Evolutionary conservation across 1,140 invertebrate genomes (phyloP), one percentile per base, ranked within the genome.

Genomic region (Calephelis virginiensis): DNA sequence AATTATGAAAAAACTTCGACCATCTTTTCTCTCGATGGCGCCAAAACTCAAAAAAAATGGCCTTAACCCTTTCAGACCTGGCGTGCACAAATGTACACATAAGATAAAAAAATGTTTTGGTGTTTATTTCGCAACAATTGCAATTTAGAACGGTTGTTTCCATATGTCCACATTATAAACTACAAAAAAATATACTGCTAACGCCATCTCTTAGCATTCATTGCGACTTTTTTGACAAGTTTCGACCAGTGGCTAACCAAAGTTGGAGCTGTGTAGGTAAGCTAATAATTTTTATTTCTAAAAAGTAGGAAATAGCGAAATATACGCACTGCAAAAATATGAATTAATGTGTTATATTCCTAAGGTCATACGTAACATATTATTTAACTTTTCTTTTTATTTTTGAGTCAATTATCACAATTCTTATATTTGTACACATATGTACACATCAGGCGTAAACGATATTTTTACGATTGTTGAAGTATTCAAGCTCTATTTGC

Each of bases 341-440:
- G 45, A 47, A 56, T 68, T 48, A 66, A 72, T 76, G 74, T 73
- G 69, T 73, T 67, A 73, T 72, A 76, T 73, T 73, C 8, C 60
- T 76, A 61, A 63, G 47, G 71, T 73, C 68, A 73, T 65, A 69
- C 6, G 60, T 73, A 60, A 73, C 65, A 73, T 73, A 76, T 61
- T 71, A 60, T 47, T 76, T 73, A 69, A 56, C 40, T 46, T 40
- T 76, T 6, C 73, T 70, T 61, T 71, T n/a, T 73, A 69, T 73
- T 73, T 75, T 71, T 70, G 67, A 67, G 68, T 53, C 40, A 69
- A 69, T 68, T 71, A 63, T 69, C 74, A 45, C 50, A 63, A 69
- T 73, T 76, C 72, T 76, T 76, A 75, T 70, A 72, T 69, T 72
- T 71, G 69, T 75, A 75, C 74, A 62, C 74, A 75, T 73, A 76